Base-by-base conservation (phyloP, 2,113 vertebrate genomes). In the Gobius niger region DNA sequence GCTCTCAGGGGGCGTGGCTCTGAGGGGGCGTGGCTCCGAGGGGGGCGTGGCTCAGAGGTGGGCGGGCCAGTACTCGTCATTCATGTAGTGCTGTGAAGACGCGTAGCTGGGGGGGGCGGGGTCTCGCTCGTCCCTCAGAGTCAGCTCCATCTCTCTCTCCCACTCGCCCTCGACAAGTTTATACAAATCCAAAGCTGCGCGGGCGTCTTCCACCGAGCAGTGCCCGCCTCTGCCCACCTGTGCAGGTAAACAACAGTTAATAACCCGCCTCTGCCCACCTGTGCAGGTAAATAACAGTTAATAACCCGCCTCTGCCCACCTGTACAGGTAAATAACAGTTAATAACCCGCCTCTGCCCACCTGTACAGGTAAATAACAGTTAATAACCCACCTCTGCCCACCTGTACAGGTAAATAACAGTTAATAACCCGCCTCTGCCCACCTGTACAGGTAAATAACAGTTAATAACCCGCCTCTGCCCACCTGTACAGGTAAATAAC, bases 1-100 rank as follows among this genome's bases (percentile, higher is more conserved):
- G 8, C 96, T 92, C 96, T 98, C 92, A n/a, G 81, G 0, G 94
- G 95, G 96, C 96, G 98, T 89, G 96, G 98, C 81, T 84, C 91
- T 11, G 46, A 47, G 8, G 46, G 12, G 12, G 47, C 3, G 81
- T 98, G 97, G 8, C 96, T 92, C 96, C 98, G 92, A n/a, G 9
- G 52, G 0, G 9, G 87, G 47, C 47, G 47, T 94, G 98, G 76
- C 94, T 92, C 50, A 68, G 87, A 10, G 79, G 49, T 93, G 93
- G 7, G 91, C 81, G 0, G 94, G 95, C 97, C 97, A 98, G 90
- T 96, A 98, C 81, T 84, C 90, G 80, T 98, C 98, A 7, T 96
- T 92, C 96, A 99, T 93, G 87, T 94, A 99, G 75, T 94, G 92
- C 47, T 68, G 88, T 9, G 94, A 95, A 52, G 92, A 88, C 41